A percentile compares a stretch with the other conserved stretches of the same genome.
Conservation (phyloP, 2,797 vertebrate species). For the Falco naumanni region DNA sequence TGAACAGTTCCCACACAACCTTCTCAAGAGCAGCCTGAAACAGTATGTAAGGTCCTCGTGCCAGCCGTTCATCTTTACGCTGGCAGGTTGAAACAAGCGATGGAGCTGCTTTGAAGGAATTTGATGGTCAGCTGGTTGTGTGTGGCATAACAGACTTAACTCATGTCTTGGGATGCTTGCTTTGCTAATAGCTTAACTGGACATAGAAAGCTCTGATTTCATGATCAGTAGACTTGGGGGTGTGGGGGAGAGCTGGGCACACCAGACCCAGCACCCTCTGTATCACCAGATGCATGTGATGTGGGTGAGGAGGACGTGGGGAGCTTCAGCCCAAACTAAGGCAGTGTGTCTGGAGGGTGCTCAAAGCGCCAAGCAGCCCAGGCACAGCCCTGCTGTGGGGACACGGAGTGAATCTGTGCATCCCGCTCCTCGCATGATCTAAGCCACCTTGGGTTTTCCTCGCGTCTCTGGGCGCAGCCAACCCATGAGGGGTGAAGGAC, state of each 20-base stretch:
- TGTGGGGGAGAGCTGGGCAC: background rate
- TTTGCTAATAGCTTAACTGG: background rate
- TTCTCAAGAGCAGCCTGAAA: background rate
- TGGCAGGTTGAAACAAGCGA: background rate
- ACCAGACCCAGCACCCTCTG: background rate
- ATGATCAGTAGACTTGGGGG: background rate
- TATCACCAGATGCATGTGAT: background rate
- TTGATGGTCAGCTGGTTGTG: background rate
- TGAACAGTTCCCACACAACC: background rate
- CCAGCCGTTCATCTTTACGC: background rate
- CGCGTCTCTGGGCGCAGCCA: background rate
- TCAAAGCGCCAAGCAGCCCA: background rate
- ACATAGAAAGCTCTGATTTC: background rate
- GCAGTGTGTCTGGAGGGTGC: background rate
- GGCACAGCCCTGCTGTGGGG: background rate
- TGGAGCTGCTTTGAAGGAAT: background rate
- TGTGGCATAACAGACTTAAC: background rate
- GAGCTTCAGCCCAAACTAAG: background rate
- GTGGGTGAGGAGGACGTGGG: background rate
- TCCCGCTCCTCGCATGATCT: background rate
- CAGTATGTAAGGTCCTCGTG: background rate
- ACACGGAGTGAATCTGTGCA: background rate
- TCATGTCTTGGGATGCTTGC: fast-evolving
- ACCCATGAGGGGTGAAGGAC: background rate
- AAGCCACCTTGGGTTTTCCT: background rate